phyloP scores from a whole-genome alignment of 2,888 invertebrate species.

The Digitonthophagus gazella region DNA sequence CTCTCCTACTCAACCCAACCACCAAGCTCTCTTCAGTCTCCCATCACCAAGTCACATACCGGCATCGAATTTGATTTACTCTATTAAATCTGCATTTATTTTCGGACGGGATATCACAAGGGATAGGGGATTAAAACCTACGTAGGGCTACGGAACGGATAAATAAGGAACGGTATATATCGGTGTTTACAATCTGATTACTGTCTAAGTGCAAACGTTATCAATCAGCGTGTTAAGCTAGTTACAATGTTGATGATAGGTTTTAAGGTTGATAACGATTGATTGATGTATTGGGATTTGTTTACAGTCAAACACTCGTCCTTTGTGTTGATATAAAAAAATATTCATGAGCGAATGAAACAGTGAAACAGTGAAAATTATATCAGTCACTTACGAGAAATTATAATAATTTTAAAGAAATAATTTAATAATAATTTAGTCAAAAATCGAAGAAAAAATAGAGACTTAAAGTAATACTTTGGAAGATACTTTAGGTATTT shows the following conservation, averaged over 20 bases:
- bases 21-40: conserved; percentile 9
- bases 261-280: conserved; percentile 7
- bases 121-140: conserved; percentile 5
- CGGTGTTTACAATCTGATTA: conserved; percentile 8
- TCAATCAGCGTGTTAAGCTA: conserved; percentile 13
- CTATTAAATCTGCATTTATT: conserved; percentile 40
- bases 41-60: conserved; percentile 51
- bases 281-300: too few relatives aligned
- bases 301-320: too few relatives aligned
- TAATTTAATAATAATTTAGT: too few relatives aligned
- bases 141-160: not conserved
- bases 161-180: not conserved
- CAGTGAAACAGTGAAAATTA: too few relatives aligned
- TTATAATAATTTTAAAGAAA: too few relatives aligned
- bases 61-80: conserved; percentile 48
- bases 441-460: too few relatives aligned
- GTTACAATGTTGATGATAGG: conserved; percentile 1
- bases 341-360: too few relatives aligned
- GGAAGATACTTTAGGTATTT: too few relatives aligned
- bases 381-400: too few relatives aligned
- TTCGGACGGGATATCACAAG: conserved; percentile 7
- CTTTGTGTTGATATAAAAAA: too few relatives aligned
- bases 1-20: conserved; percentile 2
- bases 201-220: conserved; percentile 8
- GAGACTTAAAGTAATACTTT: too few relatives aligned